phyloP scores from a whole-genome alignment of 1,140 invertebrate genomes.

The Episyrphus balteatus region DNA sequence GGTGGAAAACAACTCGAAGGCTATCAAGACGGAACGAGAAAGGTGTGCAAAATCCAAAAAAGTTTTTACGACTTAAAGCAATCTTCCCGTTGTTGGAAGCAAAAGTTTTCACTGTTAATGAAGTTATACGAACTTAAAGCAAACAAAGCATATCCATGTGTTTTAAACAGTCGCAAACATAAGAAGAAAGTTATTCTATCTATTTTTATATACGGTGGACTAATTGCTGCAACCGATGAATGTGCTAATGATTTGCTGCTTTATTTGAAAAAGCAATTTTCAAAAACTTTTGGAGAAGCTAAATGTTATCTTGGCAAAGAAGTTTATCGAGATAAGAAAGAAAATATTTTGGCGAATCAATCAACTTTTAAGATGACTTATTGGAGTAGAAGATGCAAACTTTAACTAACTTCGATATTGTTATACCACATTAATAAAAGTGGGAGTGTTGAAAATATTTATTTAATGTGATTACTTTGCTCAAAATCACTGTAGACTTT shows the following conservation, averaged over 20 bases:
- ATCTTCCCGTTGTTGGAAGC: conserved; percentile 33
- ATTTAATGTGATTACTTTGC: too few relatives aligned
- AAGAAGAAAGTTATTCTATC: conserved; percentile 23
- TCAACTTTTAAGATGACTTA: too few relatives aligned
- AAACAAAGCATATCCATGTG: conserved; percentile 29
- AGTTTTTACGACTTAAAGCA: conserved; percentile 37
- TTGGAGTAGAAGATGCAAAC: too few relatives aligned
- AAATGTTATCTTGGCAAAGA: conserved; percentile 9
- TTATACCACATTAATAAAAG: too few relatives aligned
- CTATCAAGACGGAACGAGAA: conserved; percentile 14
- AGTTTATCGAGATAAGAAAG: too few relatives aligned
- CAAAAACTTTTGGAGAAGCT: conserved; percentile 13
- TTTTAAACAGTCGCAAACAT: conserved; percentile 22
- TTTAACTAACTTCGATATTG: too few relatives aligned
- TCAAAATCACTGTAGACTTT: too few relatives aligned
- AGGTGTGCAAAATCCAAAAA: conserved; percentile 24
- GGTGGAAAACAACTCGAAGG: conserved; percentile 22
- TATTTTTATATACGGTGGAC: conserved; percentile 41
- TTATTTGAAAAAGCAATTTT: conserved; percentile 17
- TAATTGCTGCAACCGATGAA: conserved; percentile 12
- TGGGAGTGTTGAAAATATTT: too few relatives aligned
- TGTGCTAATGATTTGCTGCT: conserved; percentile 16
- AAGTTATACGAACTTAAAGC: conserved; percentile 25
- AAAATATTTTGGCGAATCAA: too few relatives aligned
- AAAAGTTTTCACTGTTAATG: conserved; percentile 16